Evolutionary conservation across 2,113 vertebrate species (phyloP), one percentile per base, ranked within the genome.

Genomic region (Cyprinus carpio): DNA sequence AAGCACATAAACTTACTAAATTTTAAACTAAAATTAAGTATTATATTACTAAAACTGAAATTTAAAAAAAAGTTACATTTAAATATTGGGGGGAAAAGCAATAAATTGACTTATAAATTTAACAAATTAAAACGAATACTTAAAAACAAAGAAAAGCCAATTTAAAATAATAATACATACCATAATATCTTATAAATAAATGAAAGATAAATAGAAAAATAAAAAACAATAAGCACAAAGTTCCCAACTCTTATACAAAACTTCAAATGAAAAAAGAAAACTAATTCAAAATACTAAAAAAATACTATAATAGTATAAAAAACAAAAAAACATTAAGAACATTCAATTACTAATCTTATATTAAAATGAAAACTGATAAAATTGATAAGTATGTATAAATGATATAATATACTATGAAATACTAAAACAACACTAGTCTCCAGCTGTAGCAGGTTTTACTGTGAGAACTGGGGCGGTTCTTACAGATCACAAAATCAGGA

Each of bases 391-490:
- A 23, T 20, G 11, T 12, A 34, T 15, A 64, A 15, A 64, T 65
- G 0, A 5, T 9, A 15, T 23, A 23, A 71, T 23, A 72, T 51
- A 51, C 49, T 16, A 4, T 51, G 49, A 6, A 51, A 51, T 51
- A 51, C 34, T 12, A n/a, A 60, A 60, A 60, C 3, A 16, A 31
- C 8, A 20, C 7, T 34, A 2, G 18, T 65, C 31, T 65, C 49
- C 10, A 67, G 67, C 65, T 58, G 23, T 58, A 37, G 71, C 58
- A 11, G 6, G 46, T 18, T 31, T 60, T 4, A n/a, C 76, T 64
- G 18, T 34, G 56, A 86, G n/a, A 85, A 85, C 64, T 85, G 72
- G 75, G 43, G 18, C 25, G 77, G 29, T 62, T 87, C 49, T 67
- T 82, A 69, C 60, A 8, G 58, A 54, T 11, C 69, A 81, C 56